phyloP scores from a whole-genome alignment of 2,888 invertebrate species.

The Drosophila algonquin region DNA sequence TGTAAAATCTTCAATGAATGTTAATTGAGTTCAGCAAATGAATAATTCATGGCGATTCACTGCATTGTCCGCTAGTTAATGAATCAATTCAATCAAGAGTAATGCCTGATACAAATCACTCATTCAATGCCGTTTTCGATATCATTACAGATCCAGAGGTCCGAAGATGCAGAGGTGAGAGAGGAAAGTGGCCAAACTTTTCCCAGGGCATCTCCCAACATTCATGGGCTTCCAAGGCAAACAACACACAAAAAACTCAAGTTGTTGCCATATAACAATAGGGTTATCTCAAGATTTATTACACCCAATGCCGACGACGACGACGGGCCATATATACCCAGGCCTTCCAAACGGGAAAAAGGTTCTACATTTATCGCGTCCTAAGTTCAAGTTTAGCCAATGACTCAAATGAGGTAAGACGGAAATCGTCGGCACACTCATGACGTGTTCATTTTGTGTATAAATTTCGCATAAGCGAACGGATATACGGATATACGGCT shows the following conservation, averaged over 20 bases:
- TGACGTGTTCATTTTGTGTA: not conserved
- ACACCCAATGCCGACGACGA: not conserved
- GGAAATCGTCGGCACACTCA: not conserved
- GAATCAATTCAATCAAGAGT: not conserved
- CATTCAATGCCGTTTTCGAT: not conserved
- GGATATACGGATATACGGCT: not conserved
- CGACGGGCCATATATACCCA: not conserved
- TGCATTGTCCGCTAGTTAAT: not conserved
- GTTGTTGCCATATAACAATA: not conserved
- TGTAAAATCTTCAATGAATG: not conserved
- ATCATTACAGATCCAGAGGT: not conserved
- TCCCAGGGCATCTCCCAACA: not conserved
- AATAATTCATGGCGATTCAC: not conserved
- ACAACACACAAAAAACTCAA: not conserved
- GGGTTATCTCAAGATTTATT: not conserved
- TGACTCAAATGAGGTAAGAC: not conserved
- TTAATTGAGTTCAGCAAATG: not conserved
- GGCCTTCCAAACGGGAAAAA: not conserved
- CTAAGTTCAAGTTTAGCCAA: not conserved
- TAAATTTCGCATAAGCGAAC: not conserved
- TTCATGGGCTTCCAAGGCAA: not conserved
- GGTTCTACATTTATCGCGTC: not conserved
- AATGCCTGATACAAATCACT: not conserved
- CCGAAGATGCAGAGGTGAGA: not conserved
- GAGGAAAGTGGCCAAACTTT: not conserved